Percentiles rank a stretch among this genome's conserved stretches.
These are phyloP conservation scores for Malurus splendens DNA, from an alignment of 2,797 vertebrate species.

Conservation along the genomic window DNA sequence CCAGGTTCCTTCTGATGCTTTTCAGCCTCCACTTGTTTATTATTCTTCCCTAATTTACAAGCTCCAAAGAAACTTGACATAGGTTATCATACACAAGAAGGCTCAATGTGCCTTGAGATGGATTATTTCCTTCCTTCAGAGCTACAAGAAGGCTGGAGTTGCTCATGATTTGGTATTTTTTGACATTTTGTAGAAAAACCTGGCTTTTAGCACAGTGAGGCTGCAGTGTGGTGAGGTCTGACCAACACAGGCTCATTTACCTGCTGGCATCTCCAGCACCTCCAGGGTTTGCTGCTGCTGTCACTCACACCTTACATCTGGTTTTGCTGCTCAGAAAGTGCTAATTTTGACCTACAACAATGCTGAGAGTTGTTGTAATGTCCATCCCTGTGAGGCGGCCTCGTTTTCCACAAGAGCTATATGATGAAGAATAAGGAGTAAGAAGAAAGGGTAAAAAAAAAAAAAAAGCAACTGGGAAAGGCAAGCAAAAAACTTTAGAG, in stretches of 20 bases:
- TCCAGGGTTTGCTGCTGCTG: neutral
- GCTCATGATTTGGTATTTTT: neutral
- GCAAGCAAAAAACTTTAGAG: neutral
- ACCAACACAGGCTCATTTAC: neutral
- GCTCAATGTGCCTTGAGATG: slow-evolving; percentile 19
- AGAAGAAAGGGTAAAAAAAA: neutral
- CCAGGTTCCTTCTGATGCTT: neutral
- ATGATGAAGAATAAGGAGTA: neutral
- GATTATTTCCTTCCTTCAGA: slow-evolving; percentile 60
- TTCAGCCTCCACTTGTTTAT: slow-evolving; percentile 7
- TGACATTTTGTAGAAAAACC: neutral
- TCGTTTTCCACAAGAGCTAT: neutral
- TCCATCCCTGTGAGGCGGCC: neutral
- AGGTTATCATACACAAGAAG: neutral
- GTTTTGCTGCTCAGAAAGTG: neutral
- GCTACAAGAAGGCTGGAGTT: slow-evolving; percentile 26
- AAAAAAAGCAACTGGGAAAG: neutral
- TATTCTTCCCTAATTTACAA: slow-evolving; percentile 51
- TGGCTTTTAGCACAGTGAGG: neutral
- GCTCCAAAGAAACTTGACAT: slow-evolving; percentile 12
- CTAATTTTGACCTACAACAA: neutral
- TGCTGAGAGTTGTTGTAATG: neutral
- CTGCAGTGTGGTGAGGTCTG: neutral
- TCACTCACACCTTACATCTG: neutral
- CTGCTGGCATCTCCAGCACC: neutral